Percentiles rank a stretch among this genome's conserved stretches.
Evolutionary conservation across 2,888 invertebrate genomes (phyloP).

Genomic region (Eilema depressum): DNA sequence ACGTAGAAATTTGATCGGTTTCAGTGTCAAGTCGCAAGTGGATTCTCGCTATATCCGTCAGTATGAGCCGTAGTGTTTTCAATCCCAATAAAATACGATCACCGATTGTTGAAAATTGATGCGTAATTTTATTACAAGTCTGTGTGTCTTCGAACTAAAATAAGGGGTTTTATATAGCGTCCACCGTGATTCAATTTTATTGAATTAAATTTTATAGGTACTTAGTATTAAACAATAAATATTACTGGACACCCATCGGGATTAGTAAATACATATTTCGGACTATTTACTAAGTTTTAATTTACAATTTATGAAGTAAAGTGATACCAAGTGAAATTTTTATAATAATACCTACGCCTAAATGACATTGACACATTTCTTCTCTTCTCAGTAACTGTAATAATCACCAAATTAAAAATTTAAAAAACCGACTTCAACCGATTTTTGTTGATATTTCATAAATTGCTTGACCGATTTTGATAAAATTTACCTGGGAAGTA

Average conservation of each 20-base stretch:
- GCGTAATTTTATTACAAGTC: neutral
- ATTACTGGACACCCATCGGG: neutral
- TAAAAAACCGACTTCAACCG: too few species aligned
- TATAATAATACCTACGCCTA: too few species aligned
- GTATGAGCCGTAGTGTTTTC: neutral
- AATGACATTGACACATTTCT: neutral
- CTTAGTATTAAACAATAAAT: neutral
- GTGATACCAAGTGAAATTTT: too few species aligned
- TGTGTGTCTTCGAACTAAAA: too few species aligned
- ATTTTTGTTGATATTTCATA: too few species aligned
- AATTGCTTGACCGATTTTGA: too few species aligned
- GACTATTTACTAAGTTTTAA: neutral
- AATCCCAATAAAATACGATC: neutral
- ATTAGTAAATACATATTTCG: neutral
- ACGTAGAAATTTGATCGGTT: neutral
- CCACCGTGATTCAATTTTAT: too few species aligned
- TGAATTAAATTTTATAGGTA: neutral
- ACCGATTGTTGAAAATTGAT: neutral
- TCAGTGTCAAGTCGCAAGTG: conserved; percentile 2
- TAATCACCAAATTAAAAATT: too few species aligned
- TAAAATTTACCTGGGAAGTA: too few species aligned
- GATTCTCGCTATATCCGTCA: conserved; percentile 1
- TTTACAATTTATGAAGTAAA: too few species aligned
- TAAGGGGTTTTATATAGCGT: too few species aligned
- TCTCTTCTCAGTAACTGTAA: neutral